Base-by-base conservation (phyloP, 2,888 invertebrate genomes). In the Drosophila neotestacea region DNA sequence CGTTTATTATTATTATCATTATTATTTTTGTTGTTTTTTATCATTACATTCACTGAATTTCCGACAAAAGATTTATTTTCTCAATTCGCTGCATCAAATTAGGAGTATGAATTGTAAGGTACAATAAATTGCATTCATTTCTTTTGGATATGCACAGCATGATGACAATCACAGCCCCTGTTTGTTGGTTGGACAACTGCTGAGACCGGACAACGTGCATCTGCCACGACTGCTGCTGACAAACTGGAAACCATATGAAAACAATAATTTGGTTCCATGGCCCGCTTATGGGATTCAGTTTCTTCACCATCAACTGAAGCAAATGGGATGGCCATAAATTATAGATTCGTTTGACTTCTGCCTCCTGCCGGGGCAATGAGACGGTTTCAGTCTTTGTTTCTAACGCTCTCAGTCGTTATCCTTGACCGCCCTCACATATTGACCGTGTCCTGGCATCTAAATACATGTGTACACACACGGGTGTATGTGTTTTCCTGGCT, bases 281-380 rank as follows among this genome's bases (percentile, higher is more conserved):
- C 39, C 61, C 48, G 63, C 62, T 48, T 52, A 48, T 54, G 32
- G 44, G 63, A 50, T 30, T 62, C 13, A 55, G 11, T 72, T 70
- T 77, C 72, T 73, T 86, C 71, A 81, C 65, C 86, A 76, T 88
- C 81, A 81, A 88, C 78, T 86, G 85, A 89, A 85, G 80, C 71
- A 72, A 88, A 89, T 85, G 84, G 70, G 62, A 72, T 34, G 61
- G 71, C 75, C 64, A 88, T 86, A 86, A 86, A 86, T 86, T 86
- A 86, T 85, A 86, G 84, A 86, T 86, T 86, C 90, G 86, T 84
- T 86, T 88, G 86, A 86, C 88, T 86, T 86, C 90, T 84, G 85
- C 68, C 79, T 89, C 76, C 87, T 73, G 89, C 80, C 63, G 66
- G 56, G 60, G 77, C 67, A 64, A 47, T 48, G 63, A 64, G 73